Percentiles rank a stretch among this genome's conserved stretches.
These are phyloP conservation scores for Cepaea nemoralis DNA, from an alignment of 1,140 invertebrate species.

Conservation along the genomic window DNA sequence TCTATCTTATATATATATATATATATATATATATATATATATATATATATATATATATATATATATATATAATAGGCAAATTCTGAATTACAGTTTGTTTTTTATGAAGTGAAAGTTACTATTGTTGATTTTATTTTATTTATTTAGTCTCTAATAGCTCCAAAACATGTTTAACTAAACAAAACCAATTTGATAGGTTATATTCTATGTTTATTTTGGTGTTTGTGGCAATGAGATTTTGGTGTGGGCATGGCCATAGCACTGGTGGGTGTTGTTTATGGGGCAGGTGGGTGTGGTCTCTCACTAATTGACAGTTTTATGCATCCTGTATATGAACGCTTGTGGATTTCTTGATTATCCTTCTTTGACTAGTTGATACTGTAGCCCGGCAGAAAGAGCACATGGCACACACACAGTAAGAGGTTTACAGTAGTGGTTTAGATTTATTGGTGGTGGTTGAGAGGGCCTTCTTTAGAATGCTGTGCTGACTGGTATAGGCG, in stretches of 20 bases:
- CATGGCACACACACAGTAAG: background rate
- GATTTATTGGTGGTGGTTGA: background rate
- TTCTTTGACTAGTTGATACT: background rate
- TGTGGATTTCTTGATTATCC: background rate
- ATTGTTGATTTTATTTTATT: too few relatives aligned
- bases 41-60: too few relatives aligned
- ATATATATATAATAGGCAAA: too few relatives aligned
- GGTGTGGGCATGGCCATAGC: slow-evolving; percentile 14
- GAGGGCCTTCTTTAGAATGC: background rate
- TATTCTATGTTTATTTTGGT: too few relatives aligned
- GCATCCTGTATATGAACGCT: slow-evolving; percentile 1
- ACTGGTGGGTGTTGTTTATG: slow-evolving; percentile 18
- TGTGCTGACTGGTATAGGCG: background rate
- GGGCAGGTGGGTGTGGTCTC: slow-evolving; percentile 6
- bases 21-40: too few relatives aligned
- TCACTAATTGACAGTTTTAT: background rate
- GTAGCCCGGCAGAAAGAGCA: background rate
- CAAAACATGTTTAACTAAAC: too few relatives aligned
- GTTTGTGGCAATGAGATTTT: background rate
- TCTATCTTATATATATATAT: too few relatives aligned
- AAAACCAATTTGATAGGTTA: too few relatives aligned
- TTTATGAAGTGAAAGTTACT: too few relatives aligned
- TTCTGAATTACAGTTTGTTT: too few relatives aligned
- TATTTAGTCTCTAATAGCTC: too few relatives aligned
- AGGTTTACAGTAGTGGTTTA: background rate